phyloP scores from a whole-genome alignment of 1,140 invertebrate species.

The Megathymus violae region DNA sequence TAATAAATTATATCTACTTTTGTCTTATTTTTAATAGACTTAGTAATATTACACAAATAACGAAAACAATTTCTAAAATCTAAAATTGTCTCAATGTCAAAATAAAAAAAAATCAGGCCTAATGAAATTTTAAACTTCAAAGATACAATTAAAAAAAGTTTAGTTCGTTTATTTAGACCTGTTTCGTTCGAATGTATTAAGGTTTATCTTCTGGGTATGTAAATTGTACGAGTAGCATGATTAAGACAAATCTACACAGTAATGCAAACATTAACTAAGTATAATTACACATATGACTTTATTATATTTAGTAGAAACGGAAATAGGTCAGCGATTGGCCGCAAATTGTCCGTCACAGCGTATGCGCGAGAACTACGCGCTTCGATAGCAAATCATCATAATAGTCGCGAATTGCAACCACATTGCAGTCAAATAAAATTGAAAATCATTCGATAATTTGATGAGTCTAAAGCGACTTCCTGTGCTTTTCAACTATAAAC shows the following conservation, averaged over 20 bases:
- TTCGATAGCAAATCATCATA: constrained; percentile 44
- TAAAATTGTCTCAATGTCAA: no score
- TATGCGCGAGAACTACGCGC: constrained; percentile 42
- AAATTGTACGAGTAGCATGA: no score
- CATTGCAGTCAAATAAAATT: constrained; percentile 46
- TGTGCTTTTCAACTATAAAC: constrained; percentile 50
- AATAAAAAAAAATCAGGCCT: no score
- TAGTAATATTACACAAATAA: no score
- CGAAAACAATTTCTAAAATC: no score
- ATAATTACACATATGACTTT: constrained; percentile 17
- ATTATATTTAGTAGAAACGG: constrained; percentile 22
- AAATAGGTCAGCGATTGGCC: constrained; percentile 46
- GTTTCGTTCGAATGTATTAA: no score
- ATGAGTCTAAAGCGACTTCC: constrained; percentile 52
- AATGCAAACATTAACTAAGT: not conserved
- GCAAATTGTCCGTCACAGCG: constrained; percentile 48
- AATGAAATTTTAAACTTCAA: no score
- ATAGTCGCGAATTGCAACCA: constrained; percentile 53
- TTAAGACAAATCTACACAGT: not conserved
- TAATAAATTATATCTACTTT: no score
- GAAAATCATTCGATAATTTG: constrained; percentile 58
- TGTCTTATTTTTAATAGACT: no score
- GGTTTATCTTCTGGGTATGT: no score
- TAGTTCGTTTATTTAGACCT: no score
- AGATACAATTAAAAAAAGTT: no score